Percentiles rank a stretch among this genome's conserved stretches.
Conservation (phyloP, 2,888 invertebrate species). For the Chaetogeoica ovagalla region DNA sequence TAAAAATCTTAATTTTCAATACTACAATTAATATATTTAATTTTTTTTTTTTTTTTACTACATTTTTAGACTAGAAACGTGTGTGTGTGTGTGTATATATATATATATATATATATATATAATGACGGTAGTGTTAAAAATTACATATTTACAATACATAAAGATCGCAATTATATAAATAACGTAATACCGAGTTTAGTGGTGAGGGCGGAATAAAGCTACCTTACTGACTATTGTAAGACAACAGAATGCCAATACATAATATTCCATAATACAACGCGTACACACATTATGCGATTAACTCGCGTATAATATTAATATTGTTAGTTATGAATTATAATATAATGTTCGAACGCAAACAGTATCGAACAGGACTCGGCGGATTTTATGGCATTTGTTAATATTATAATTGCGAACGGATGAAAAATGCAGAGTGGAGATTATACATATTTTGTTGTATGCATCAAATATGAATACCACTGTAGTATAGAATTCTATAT, state of each 20-base stretch:
- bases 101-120: too few relatives aligned
- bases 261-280: background rate
- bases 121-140: conserved; percentile 17
- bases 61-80: conserved; percentile 35
- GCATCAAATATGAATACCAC: too few relatives aligned
- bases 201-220: background rate
- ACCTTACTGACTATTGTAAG: background rate
- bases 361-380: too few relatives aligned
- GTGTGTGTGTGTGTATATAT: too few relatives aligned
- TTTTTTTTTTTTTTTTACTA: background rate
- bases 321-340: too few relatives aligned
- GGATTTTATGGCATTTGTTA: too few relatives aligned
- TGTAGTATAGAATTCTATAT: too few relatives aligned
- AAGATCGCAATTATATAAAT: background rate
- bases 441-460: too few relatives aligned
- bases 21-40: background rate
- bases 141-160: conserved; percentile 33
- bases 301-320: too few relatives aligned
- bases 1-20: background rate
- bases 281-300: background rate
- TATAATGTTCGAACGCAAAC: too few relatives aligned
- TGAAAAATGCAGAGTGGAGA: too few relatives aligned
- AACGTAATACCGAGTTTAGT: background rate
- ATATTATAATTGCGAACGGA: too few relatives aligned
- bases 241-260: background rate